Evolutionary conservation across 2,113 vertebrate species (phyloP).

Genomic region (Panthera tigris): DNA sequence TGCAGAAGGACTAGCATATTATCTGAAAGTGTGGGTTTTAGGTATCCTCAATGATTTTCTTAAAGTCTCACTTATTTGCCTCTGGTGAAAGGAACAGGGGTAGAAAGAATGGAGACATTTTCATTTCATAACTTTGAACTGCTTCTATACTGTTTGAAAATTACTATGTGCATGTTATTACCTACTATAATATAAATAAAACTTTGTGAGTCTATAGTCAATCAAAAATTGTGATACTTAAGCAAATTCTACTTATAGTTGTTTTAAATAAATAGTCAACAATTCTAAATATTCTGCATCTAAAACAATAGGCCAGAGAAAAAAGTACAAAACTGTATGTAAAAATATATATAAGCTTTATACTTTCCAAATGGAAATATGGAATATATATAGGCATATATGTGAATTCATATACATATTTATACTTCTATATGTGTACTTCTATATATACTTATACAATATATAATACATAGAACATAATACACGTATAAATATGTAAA

Average conservation of each 20-base stretch:
- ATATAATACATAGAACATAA: no score
- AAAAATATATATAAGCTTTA: not conserved
- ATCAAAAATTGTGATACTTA: slow-evolving; percentile 35
- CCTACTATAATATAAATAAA: slow-evolving; percentile 24
- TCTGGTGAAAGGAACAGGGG: not conserved
- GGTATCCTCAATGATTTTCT: not conserved
- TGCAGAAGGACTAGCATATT: not conserved
- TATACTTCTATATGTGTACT: not conserved
- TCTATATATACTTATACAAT: not conserved
- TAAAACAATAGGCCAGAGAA: not conserved
- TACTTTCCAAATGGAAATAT: not conserved
- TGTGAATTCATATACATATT: not conserved
- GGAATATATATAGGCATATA: not conserved
- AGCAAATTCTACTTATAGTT: slow-evolving; percentile 20
- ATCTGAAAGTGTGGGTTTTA: not conserved
- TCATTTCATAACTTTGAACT: not conserved
- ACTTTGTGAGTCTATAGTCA: not conserved
- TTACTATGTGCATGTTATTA: not conserved
- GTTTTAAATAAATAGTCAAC: slow-evolving; percentile 32
- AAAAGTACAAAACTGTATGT: slow-evolving; percentile 29
- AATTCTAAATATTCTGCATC: not conserved
- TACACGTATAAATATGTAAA: no score
- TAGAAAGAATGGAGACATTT: not conserved
- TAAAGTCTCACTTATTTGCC: slow-evolving; percentile 16
- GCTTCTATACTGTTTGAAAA: slow-evolving; percentile 34